Evolutionary conservation across 2,888 invertebrate species (phyloP).

Genomic region (Dioctria linearis): DNA sequence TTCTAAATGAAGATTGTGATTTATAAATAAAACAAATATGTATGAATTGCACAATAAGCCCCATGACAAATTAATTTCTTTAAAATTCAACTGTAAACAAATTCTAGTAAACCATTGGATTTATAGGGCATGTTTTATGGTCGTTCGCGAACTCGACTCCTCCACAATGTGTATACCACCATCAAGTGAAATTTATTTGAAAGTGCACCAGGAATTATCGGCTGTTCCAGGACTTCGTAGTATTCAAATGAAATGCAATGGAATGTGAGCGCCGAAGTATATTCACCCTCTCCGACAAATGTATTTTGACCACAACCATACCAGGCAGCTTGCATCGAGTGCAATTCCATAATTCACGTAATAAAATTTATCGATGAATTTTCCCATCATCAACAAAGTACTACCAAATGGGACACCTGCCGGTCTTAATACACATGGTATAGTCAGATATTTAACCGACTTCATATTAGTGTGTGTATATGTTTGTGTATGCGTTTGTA

Average conservation of each 20-base stretch:
- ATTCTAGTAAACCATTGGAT: conserved; percentile 26
- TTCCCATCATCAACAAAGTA: conserved; percentile 27
- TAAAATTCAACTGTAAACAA: conserved; percentile 28
- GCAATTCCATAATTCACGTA: conserved; percentile 44
- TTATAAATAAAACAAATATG: too few relatives aligned
- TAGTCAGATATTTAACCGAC: conserved; percentile 13
- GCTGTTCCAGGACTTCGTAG: neutral
- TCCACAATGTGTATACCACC: conserved; percentile 20
- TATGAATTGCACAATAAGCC: too few relatives aligned
- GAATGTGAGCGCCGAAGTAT: neutral
- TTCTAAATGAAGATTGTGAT: too few relatives aligned
- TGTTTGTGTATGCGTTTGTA: too few relatives aligned
- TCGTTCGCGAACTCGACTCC: conserved; percentile 17
- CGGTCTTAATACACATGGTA: neutral
- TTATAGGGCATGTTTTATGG: conserved; percentile 19
- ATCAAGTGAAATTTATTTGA: conserved; percentile 47
- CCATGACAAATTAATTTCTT: conserved; percentile 24
- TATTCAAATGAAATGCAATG: conserved; percentile 38
- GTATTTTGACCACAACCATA: conserved; percentile 28
- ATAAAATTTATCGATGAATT: conserved; percentile 50
- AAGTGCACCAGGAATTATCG: conserved; percentile 17
- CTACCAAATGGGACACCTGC: conserved; percentile 5
- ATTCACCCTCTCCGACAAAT: neutral
- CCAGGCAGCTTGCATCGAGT: conserved; percentile 9
- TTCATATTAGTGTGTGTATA: neutral